A percentile compares a stretch with the other conserved stretches of the same genome.
Conservation (phyloP, 2,888 invertebrate species). For the Bedellia somnulentella region DNA sequence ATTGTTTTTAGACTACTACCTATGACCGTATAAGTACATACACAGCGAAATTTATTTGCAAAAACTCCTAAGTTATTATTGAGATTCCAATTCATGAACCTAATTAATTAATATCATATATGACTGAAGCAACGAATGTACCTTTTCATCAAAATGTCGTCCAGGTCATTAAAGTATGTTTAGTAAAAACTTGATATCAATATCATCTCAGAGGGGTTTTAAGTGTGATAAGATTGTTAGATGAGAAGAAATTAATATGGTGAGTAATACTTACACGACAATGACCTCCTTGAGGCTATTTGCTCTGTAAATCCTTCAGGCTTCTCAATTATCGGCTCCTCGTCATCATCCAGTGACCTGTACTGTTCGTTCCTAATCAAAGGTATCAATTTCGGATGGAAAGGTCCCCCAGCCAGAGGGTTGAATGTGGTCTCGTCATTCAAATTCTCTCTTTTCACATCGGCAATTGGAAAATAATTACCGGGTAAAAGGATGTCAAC, state of each 20-base stretch:
- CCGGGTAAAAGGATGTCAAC: constrained; percentile 46
- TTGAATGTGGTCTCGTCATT: constrained; percentile 15
- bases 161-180: too few relatives aligned
- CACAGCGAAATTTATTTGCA: too few relatives aligned
- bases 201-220: too few relatives aligned
- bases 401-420: constrained; percentile 16
- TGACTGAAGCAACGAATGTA: too few relatives aligned
- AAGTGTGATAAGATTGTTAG: too few relatives aligned
- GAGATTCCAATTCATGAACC: too few relatives aligned
- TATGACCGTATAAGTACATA: too few relatives aligned
- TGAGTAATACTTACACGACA: constrained; percentile 2
- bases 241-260: neutral
- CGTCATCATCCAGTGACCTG: constrained; percentile 29
- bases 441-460: constrained; percentile 35
- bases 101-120: too few relatives aligned
- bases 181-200: too few relatives aligned
- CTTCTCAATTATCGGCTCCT: constrained; percentile 31
- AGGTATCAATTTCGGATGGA: constrained; percentile 38
- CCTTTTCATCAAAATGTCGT: too few relatives aligned
- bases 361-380: constrained; percentile 31
- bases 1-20: too few relatives aligned
- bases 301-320: constrained; percentile 28
- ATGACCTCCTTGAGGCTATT: constrained; percentile 34
- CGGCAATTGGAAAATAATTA: constrained; percentile 51
- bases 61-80: too few relatives aligned